phyloP scores from a whole-genome alignment of 1,140 invertebrate species.

The Venturia canescens region DNA sequence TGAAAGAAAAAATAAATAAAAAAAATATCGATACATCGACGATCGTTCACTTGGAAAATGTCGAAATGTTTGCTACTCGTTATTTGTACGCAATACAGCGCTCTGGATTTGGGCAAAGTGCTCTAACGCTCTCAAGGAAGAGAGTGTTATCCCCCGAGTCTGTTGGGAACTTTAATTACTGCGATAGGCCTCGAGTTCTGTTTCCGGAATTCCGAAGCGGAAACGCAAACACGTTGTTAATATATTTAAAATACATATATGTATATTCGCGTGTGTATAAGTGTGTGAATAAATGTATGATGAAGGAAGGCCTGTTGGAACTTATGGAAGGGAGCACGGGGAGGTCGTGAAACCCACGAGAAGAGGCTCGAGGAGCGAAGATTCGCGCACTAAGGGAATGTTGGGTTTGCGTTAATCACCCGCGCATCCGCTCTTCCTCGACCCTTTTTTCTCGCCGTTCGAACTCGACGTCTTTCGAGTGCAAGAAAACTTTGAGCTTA shows the following conservation, averaged over 20 bases:
- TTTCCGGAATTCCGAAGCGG: conserved; percentile 15
- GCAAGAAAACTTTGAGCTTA: conserved; percentile 14
- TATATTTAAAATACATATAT: background rate
- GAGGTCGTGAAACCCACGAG: conserved; percentile 32
- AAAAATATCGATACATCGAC: no score
- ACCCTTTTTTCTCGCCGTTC: conserved; percentile 35
- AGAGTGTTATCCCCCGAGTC: background rate
- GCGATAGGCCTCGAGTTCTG: background rate
- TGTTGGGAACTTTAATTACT: background rate
- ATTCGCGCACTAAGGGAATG: conserved; percentile 39
- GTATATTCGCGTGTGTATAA: background rate
- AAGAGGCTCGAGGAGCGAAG: conserved; percentile 24
- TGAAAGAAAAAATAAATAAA: no score
- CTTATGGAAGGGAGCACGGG: background rate
- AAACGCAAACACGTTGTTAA: background rate
- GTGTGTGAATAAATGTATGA: background rate
- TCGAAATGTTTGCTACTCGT: no score
- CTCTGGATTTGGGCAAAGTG: background rate
- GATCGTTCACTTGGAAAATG: no score
- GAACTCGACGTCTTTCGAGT: conserved; percentile 6
- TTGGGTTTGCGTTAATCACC: conserved; percentile 49
- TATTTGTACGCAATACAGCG: no score
- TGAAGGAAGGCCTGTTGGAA: background rate
- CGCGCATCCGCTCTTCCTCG: conserved; percentile 47
- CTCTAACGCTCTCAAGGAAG: background rate